Evolutionary conservation across 2,113 vertebrate species (phyloP), one percentile per base, ranked within the genome.

Genomic region (Notarius quadriscutis): DNA sequence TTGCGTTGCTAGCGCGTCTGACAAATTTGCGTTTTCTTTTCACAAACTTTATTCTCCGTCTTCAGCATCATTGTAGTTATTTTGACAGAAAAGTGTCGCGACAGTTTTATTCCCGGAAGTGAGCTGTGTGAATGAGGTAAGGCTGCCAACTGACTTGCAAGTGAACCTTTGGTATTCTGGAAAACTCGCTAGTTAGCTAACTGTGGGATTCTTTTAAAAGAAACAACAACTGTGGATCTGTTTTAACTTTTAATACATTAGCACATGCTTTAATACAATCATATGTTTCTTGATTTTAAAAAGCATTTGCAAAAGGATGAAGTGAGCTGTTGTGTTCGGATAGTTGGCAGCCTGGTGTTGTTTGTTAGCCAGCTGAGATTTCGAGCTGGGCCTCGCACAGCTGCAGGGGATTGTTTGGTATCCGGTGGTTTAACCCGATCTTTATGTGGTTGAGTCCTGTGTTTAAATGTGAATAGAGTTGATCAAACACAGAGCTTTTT

Each of bases 111-210:
- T 22, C 2, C 1, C 17, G 9, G 27, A 60, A 22, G 2, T 57
- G 79, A 62, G 58, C 77, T 80, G 55, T 41, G 57, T 22, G 79
- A 81, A 20, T 81, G 34, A 81, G 79, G 79, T 81, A 81, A 81
- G 30, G 7, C 0, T 34, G 15, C 9, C 12, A 78, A 17, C 22
- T 27, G 14, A 17, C 17, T 81, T 34, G 55, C 55, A 18, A 30
- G 30, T 30, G 30, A 30, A 18, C 25, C 15, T 53, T 30, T 34
- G 30, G 11, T 62, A 27, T 58, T 34, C 27, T 34, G 55, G 27
- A 80, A 20, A 53, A 30, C 18, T 62, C 12, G 57, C 30, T 62
- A 81, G 30, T 20, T 62, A 81, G 20, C 18, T 48, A 62, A 81
- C 22, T 62, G 34, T 15, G 7, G 17, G 27, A 34, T 18, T 34